Percentiles rank a stretch among this genome's conserved stretches.
Conservation (phyloP, 2,113 vertebrate genomes). For the Salvator merianae region DNA sequence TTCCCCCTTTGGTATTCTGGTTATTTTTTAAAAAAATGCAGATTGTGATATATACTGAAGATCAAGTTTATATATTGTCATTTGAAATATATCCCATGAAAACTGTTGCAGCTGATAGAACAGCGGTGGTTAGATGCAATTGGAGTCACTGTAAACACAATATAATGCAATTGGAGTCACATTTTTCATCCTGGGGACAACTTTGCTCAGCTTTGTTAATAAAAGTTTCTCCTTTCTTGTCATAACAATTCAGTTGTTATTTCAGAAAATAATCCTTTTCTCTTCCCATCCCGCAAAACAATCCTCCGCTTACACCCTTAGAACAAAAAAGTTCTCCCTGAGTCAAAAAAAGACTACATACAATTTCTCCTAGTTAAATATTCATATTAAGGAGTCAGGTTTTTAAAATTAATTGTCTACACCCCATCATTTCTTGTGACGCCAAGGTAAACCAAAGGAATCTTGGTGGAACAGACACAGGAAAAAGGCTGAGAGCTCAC, state of each 20-base stretch:
- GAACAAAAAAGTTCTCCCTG: neutral
- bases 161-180: too few species aligned
- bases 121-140: too few species aligned
- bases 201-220: slow-evolving; percentile 44
- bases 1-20: too few species aligned
- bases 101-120: too few species aligned
- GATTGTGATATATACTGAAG: too few species aligned
- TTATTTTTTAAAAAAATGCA: too few species aligned
- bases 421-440: too few species aligned
- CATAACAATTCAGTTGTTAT: slow-evolving; percentile 7
- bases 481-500: slow-evolving; percentile 6
- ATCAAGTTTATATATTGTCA: too few species aligned
- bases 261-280: neutral
- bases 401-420: slow-evolving; percentile 55
- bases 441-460: slow-evolving; percentile 44
- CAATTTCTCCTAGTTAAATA: slow-evolving; percentile 27
- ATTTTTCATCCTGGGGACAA: too few species aligned
- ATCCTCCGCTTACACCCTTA: neutral
- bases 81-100: too few species aligned
- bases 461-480: neutral
- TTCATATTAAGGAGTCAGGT: slow-evolving; percentile 5
- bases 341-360: slow-evolving; percentile 33
- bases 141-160: too few species aligned
- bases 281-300: neutral
- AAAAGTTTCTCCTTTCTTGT: slow-evolving; percentile 13